Evolutionary conservation across 1,140 invertebrate genomes (phyloP), one percentile per base, ranked within the genome.

Genomic region (Lysiphlebus fabarum): DNA sequence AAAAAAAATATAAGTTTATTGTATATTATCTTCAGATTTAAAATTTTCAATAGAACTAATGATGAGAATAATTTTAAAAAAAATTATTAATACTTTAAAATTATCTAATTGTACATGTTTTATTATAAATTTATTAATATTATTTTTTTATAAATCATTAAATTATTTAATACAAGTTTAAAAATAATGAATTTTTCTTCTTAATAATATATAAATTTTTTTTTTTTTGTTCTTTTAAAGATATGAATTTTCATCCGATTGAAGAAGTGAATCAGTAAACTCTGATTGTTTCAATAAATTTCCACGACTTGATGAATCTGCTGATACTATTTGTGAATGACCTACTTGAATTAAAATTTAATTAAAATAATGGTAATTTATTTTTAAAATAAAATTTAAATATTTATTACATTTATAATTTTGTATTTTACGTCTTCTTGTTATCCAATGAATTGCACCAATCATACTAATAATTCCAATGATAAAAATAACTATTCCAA

Each of bases 231-330:
- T 38, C 9, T 12, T 58, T 50, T 34, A 58, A 26, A 49, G 45
- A 12, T 48, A 59, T 38, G 49, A 59, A 54, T 7, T 40, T 14
- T 54, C 58, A n/a, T 59, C 50, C 2, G 4, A 37, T 11, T 26
- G 10, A 0, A 59, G 10, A 17, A 59, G 37, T 26, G 58, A 47
- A 54, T 59, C 50, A 12, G 48, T 44, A 3, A n/a, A 40, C 10
- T 59, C 58, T 11, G 50, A 54, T 54, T 40, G 50, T 48, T 38
- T 50, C 51, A 59, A 59, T 42, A 54, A 50, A 50, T 59, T 40
- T 40, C 38, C 10, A 6, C 26, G 47, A 17, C 26, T 58, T n/a
- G 49, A 44, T 51, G 47, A 36, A 42, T 26, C 54, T 6, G 36
- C 51, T 59, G 47, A 59, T 48, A 54, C 47, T 33, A 47, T 38